Conservation (phyloP, 2,888 invertebrate genomes). For the Mesorhabditis spiculigera region DNA sequence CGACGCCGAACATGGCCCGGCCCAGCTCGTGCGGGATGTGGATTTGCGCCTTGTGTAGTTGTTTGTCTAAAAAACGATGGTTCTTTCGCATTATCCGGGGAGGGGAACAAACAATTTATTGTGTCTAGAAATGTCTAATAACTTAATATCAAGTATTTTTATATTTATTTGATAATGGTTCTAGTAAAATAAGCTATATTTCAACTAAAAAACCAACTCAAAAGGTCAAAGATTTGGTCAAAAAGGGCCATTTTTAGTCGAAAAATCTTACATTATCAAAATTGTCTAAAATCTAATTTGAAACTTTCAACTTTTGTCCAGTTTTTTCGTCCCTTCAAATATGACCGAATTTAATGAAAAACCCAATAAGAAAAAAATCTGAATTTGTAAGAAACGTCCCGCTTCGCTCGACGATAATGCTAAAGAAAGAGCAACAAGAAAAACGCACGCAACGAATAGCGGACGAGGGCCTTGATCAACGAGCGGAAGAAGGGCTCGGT, state of each 20-base stretch:
- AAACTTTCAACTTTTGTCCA: too few species aligned
- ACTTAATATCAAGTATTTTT: too few species aligned
- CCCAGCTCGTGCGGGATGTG: constrained; percentile 10
- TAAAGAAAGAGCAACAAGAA: background rate
- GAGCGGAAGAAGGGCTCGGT: constrained; percentile 52
- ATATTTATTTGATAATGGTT: too few species aligned
- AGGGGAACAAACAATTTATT: too few species aligned
- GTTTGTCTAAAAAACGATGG: constrained; percentile 9
- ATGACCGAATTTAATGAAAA: background rate
- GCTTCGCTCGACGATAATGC: background rate
- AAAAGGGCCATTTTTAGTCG: background rate
- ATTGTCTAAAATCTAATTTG: too few species aligned
- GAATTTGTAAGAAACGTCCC: background rate
- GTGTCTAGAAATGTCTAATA: too few species aligned
- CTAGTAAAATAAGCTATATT: too few species aligned
- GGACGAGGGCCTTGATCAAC: constrained; percentile 39
- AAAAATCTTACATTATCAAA: too few species aligned
- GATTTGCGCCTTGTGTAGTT: constrained; percentile 16
- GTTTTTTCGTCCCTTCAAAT: too few species aligned
- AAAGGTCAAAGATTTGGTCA: background rate
- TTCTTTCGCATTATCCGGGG: too few species aligned
- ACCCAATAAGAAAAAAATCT: background rate
- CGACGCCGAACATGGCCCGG: too few species aligned
- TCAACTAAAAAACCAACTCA: background rate
- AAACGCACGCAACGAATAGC: constrained; percentile 27